Evolutionary conservation across 2,797 vertebrate species (phyloP), one percentile per base, ranked within the genome.

Genomic region (Tokudaia tokunoshimensis): DNA sequence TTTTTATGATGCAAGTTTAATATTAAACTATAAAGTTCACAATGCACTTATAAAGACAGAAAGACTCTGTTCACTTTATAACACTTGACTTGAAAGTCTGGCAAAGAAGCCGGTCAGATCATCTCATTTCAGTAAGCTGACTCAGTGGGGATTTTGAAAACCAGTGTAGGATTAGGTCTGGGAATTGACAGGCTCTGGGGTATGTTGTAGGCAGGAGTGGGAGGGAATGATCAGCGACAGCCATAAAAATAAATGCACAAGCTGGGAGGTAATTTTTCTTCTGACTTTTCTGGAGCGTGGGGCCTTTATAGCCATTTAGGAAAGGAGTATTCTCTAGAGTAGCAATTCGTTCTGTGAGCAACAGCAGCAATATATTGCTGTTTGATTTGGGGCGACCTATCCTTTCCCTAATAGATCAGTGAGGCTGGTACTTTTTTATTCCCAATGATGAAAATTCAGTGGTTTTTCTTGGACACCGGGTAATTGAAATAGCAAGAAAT

Each of bases 21-120:
- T 98, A 98, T 98, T 98, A 97, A 98, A 98, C 98, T 97, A 98
- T 98, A 99, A 98, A 98, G 98, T 98, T 98, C 97, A 98, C 92
- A 96, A 94, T 95, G 97, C 91, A 96, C 97, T 98, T 97, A 96
- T 55, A 97, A 97, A 98, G 98, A 96, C 97, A 98, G 98, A 98
- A 86, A 98, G 96, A 95, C 96, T 97, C 79, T 85, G 72, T 98
- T 98, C 94, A 94, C 97, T 98, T 97, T 94, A 87, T 87, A 97
- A 96, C 92, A 97, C 96, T 97, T 96, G 96, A 97, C 89, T 92
- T 96, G 90, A 89, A 97, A 97, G 88, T n/a, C 87, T 96, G 93
- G 94, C 93, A 96, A 91, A 59, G 86, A 94, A 94, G 92, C 94
- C 4, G 3, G 96, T 91, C 72, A 8, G 55, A 57, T 44, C 94